Evolutionary conservation across 2,888 invertebrate genomes (phyloP).

Genomic region (Protonemura montana): DNA sequence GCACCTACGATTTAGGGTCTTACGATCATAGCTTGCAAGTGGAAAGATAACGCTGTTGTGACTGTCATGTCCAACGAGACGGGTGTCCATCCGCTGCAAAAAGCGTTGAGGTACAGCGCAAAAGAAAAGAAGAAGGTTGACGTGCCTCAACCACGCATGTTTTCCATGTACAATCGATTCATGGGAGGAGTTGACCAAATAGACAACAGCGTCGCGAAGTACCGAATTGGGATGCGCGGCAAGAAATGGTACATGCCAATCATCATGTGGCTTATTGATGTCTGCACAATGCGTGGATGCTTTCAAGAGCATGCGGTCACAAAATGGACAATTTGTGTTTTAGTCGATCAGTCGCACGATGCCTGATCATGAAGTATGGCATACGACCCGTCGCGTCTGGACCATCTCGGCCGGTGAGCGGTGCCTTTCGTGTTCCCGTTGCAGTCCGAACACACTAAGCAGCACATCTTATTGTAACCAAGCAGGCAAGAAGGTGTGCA

Average conservation of each 20-base stretch:
- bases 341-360: background rate
- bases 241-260: constrained; percentile 52
- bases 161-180: constrained; percentile 47
- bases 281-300: background rate
- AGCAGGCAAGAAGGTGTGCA: no score
- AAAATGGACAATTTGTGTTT: background rate
- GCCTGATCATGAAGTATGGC: no score
- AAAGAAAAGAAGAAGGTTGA: constrained; percentile 16
- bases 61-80: constrained; percentile 50
- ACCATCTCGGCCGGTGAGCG: no score
- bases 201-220: constrained; percentile 52
- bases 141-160: background rate
- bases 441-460: no score
- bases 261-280: constrained; percentile 23
- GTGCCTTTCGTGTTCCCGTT: no score
- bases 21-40: no score
- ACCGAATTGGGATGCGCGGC: constrained; percentile 50
- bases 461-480: no score
- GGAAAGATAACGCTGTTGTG: constrained; percentile 49
- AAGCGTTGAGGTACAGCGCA: constrained; percentile 49
- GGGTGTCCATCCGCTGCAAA: constrained; percentile 47
- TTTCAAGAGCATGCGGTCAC: constrained; percentile 1
- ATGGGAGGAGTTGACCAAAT: constrained; percentile 53
- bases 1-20: no score
- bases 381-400: no score